A percentile compares a stretch with the other conserved stretches of the same genome.
phyloP scores from a whole-genome alignment of 2,113 vertebrate species.

The Pteropus alecto region DNA sequence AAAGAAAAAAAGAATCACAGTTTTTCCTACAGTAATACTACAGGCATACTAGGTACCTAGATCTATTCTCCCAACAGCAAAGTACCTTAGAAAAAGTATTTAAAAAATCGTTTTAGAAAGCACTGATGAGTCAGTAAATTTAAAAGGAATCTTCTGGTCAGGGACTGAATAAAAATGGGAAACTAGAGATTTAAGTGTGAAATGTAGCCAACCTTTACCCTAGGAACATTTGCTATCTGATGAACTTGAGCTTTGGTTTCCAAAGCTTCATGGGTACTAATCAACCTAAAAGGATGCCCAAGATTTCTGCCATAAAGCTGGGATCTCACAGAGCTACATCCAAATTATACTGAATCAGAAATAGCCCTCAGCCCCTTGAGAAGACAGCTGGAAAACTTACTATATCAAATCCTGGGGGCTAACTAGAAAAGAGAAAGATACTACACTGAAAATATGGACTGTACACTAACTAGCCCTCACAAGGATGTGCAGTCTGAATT shows the following conservation, averaged over 20 bases:
- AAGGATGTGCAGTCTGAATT: neutral
- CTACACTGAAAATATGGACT: neutral
- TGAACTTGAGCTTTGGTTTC: slow-evolving; percentile 11
- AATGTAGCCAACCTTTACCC: neutral
- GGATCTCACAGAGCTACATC: neutral
- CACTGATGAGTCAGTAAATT: neutral
- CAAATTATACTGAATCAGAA: slow-evolving; percentile 13
- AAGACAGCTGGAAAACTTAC: neutral
- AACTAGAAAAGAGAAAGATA: neutral
- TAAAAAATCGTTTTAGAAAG: slow-evolving; percentile 27
- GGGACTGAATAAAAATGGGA: neutral
- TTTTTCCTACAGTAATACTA: neutral
- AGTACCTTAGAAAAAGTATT: neutral
- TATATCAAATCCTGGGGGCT: neutral
- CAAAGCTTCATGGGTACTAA: neutral
- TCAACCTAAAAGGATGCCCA: neutral
- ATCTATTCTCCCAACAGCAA: neutral
- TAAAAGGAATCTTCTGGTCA: neutral
- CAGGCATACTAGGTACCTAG: neutral
- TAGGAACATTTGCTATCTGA: neutral
- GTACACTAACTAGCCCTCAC: neutral
- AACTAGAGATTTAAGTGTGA: neutral
- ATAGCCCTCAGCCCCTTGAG: neutral
- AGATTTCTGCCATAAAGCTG: neutral
- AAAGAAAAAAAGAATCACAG: slow-evolving; percentile 13